Evolutionary conservation across 30 jellyfish, hydroid and myxozoan species (phyloP).

Genomic region (Cassiopea andromeda): DNA sequence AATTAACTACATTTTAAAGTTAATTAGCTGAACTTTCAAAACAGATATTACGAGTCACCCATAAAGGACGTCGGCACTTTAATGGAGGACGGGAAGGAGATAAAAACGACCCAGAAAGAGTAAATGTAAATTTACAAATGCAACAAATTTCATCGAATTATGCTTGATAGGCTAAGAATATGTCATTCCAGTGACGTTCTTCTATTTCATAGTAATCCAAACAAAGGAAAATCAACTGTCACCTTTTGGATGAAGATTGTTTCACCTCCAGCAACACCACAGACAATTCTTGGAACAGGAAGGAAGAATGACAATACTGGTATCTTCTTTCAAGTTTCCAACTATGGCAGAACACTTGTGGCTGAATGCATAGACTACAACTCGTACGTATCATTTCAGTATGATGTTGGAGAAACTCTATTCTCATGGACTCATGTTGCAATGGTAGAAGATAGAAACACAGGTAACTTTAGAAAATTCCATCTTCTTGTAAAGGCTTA

Average conservation of each 20-base stretch:
- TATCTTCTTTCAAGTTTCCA: not conserved
- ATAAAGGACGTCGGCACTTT: no score
- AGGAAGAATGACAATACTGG: slow-evolving; percentile 15
- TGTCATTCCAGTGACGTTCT: not conserved
- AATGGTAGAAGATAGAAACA: not conserved
- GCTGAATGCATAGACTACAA: not conserved
- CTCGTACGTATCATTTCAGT: not conserved
- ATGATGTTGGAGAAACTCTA: not conserved
- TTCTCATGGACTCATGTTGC: slow-evolving; percentile 24
- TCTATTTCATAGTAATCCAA: slow-evolving; percentile 8
- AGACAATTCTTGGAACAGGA: slow-evolving; percentile 25
- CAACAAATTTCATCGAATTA: no score
- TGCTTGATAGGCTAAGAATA: no score
- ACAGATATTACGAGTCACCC: no score
- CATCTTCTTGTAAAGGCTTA: no score
- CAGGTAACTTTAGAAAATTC: not conserved
- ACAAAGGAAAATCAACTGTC: slow-evolving; percentile 10
- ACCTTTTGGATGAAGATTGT: slow-evolving; percentile 22
- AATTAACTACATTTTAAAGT: no score
- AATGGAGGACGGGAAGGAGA: no score
- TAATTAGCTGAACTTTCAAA: no score
- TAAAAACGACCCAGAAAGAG: no score
- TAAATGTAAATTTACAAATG: no score
- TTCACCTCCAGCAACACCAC: slow-evolving; percentile 5
- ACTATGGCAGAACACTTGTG: not conserved